phyloP scores from a whole-genome alignment of 2,888 invertebrate species.

The Caenorhabditis japonica region DNA sequence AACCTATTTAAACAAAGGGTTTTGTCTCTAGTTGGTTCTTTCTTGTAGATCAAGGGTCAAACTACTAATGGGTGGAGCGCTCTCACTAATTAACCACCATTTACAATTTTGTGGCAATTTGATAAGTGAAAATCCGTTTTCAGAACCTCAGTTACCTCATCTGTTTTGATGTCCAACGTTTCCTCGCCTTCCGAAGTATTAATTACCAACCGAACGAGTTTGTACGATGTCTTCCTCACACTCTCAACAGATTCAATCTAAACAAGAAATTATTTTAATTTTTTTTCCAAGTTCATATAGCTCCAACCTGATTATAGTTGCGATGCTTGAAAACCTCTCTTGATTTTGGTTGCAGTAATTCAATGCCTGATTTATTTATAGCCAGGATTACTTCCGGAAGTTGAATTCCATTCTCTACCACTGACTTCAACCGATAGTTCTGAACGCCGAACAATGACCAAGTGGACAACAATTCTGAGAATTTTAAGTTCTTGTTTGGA shows the following conservation, averaged over 20 bases:
- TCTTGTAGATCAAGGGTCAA: too few relatives aligned
- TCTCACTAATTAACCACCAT: too few relatives aligned
- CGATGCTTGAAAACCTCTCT: slow-evolving; percentile 49
- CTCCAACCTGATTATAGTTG: slow-evolving; percentile 44
- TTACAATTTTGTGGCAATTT: too few relatives aligned
- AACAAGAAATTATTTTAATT: slow-evolving; percentile 3
- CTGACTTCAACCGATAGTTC: slow-evolving; percentile 84
- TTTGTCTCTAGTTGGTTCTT: too few relatives aligned
- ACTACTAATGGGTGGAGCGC: too few relatives aligned
- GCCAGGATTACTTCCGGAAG: slow-evolving; percentile 53
- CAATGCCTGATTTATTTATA: slow-evolving; percentile 52
- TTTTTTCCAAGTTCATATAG: slow-evolving; percentile 4
- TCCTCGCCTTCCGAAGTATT: slow-evolving; percentile 25
- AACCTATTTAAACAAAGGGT: too few relatives aligned
- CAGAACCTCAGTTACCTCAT: slow-evolving; percentile 43
- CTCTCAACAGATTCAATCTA: slow-evolving; percentile 53
- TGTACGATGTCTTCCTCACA: slow-evolving; percentile 44
- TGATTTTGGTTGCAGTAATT: slow-evolving; percentile 51
- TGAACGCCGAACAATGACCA: slow-evolving; percentile 98
- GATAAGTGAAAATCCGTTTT: too few relatives aligned
- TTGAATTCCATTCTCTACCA: slow-evolving; percentile 32
- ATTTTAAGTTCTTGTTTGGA: slow-evolving; percentile 20
- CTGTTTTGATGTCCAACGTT: slow-evolving; percentile 49
- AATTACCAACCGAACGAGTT: slow-evolving; percentile 35
- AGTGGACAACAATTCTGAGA: slow-evolving; percentile 88